Base-by-base conservation (phyloP, 2,888 invertebrate species). In the Himalopsyche tibetana region DNA sequence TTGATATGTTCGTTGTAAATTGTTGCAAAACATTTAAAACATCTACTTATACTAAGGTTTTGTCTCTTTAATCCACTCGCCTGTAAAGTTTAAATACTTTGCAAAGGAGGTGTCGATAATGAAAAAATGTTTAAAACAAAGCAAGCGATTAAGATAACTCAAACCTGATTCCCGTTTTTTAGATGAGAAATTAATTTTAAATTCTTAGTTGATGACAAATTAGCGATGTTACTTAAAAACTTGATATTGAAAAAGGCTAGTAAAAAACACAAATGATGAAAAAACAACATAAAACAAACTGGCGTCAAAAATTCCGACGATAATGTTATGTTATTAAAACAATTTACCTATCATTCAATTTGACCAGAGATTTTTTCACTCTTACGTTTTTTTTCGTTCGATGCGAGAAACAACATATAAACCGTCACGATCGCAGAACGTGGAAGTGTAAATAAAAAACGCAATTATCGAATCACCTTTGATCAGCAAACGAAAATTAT, bases 391-490 rank as follows among this genome's bases (percentile, higher is more conserved):
- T 17, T 69, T 83, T 83, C 84, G n/a, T 79, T 36, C 42, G 69
- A 45, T 74, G 40, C 84, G 74, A 55, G 82, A 42, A 81, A 38
- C 38, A 69, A 85, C 55, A 85, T 56, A 85, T 63, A 81, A 86
- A 79, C 82, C 82, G 86, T 86, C 88, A 88, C 88, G 88, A 88
- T 81, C 85, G 69, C 63, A 86, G 85, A 86, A 86, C 88, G 86
- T 86, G 88, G 81, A 83, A 86, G 86, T 88, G 84, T 84, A 83
- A 84, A 86, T 80, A 88, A 84, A 87, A 86, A 83, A 83, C 80
- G 80, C 84, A 86, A 87, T 87, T 87, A 86, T 86, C 86, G 83
- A 84, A 84, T 87, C 87, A 82, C 85, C 82, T 85, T 85, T 85
- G 82, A 56, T 80, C 80, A 40, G 80, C 69, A 74, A 51, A 87